These are phyloP conservation scores for Barnardius zonarius DNA, from an alignment of 2,113 vertebrate species.

Conservation along the genomic window DNA sequence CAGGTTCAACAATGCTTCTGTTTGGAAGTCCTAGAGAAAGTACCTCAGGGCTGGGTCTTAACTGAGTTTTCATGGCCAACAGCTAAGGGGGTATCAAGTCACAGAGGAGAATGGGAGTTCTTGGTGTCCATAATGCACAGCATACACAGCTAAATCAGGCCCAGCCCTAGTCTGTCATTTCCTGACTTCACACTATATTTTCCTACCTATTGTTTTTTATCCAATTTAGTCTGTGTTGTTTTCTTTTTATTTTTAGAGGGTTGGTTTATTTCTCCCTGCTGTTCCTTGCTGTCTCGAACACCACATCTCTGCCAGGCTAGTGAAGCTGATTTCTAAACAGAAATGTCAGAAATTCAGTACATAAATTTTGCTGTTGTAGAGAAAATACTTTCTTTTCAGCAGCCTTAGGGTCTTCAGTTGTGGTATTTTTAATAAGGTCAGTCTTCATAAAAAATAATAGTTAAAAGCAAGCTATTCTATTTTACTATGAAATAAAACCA, in stretches of 20 bases:
- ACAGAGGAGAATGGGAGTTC: not conserved
- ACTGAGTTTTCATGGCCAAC: not conserved
- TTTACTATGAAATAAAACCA: not conserved
- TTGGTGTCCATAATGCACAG: fast-evolving
- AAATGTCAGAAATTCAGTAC: not conserved
- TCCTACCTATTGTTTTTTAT: not conserved
- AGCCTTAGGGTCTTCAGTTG: not conserved
- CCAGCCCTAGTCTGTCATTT: not conserved
- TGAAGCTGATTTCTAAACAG: not conserved
- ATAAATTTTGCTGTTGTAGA: not conserved
- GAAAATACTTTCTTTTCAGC: not conserved
- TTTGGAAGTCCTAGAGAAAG: not conserved
- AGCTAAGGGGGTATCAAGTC: not conserved
- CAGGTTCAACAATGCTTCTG: not conserved
- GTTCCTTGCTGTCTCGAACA: not conserved
- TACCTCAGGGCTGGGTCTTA: no score
- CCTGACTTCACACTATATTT: not conserved
- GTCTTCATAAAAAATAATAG: not conserved
- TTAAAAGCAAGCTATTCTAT: not conserved
- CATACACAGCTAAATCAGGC: not conserved
- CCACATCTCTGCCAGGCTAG: not conserved
- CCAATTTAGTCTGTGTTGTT: not conserved
- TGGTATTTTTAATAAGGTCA: not conserved
- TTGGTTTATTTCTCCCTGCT: not conserved
- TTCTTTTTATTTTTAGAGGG: not conserved